These are phyloP conservation scores for Ctenosaura bakeri DNA, from an alignment of 2,797 vertebrate species.

Conservation along the genomic window DNA sequence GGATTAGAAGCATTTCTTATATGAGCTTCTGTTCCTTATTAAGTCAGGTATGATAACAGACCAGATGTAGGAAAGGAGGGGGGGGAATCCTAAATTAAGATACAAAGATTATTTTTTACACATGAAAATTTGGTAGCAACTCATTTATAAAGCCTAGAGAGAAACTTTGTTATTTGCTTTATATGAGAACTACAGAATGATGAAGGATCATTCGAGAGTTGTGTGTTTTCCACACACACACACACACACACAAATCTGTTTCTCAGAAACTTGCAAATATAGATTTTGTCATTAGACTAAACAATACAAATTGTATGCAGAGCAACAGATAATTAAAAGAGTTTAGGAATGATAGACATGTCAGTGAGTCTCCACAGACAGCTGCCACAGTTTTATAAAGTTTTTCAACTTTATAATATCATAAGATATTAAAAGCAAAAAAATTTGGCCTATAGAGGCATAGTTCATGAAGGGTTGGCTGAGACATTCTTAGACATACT, in stretches of 20 bases:
- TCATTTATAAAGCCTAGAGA: constrained; percentile 7
- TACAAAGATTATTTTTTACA: not conserved
- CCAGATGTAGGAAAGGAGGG: not conserved
- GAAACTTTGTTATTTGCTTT: constrained; percentile 14
- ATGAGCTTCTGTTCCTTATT: not conserved
- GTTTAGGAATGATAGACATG: not conserved
- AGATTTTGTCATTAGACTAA: constrained; percentile 11
- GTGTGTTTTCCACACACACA: not conserved
- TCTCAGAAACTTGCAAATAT: constrained; percentile 29
- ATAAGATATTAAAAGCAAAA: not conserved
- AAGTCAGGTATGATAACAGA: not conserved
- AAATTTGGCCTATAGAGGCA: not conserved
- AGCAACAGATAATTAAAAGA: not conserved
- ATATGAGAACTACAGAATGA: constrained; percentile 34
- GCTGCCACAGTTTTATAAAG: not conserved
- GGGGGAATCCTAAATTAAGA: not conserved
- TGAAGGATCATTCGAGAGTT: not conserved
- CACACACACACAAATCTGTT: not conserved
- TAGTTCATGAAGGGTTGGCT: not conserved
- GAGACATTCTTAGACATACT: not conserved
- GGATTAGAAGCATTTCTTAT: not conserved
- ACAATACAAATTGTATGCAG: not conserved
- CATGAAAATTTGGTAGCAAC: not conserved
- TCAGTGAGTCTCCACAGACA: not conserved
- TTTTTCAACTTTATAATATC: not conserved